Conservation (phyloP, 2,888 invertebrate genomes). For the Subacronicta megacephala region DNA sequence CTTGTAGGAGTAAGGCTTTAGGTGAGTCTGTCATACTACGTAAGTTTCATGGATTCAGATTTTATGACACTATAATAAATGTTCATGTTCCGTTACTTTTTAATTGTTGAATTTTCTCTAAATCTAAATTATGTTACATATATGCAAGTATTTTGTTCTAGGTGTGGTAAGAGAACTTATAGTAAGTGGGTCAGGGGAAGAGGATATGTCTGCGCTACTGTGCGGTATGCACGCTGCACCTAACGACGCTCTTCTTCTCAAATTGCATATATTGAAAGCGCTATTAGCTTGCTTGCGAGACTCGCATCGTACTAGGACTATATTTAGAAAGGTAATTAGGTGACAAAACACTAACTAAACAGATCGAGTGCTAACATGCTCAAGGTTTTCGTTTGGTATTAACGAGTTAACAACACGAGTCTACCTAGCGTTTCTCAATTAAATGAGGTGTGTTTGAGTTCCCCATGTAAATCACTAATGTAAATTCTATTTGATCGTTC, state of each 20-base stretch:
- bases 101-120: no score
- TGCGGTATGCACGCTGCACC: constrained; percentile 97
- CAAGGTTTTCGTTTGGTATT: neutral
- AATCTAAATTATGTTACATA: neutral
- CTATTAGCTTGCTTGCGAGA: constrained; percentile 97
- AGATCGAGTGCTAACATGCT: neutral
- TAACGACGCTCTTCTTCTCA: constrained; percentile 94
- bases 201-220: constrained; percentile 97
- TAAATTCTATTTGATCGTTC: constrained; percentile 7
- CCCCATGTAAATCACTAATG: neutral
- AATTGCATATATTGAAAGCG: constrained; percentile 97
- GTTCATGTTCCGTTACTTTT: no score
- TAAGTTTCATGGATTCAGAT: neutral
- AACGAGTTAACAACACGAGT: neutral
- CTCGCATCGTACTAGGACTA: constrained; percentile 98
- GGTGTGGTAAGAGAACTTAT: constrained; percentile 96
- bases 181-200: constrained; percentile 97
- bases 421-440: neutral
- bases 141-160: constrained; percentile 55
- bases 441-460: no score
- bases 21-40: constrained; percentile 77
- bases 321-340: constrained; percentile 95
- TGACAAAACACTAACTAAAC: neutral
- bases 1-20: constrained; percentile 95
- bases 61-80: neutral